These are phyloP conservation scores for Sebastes iracundus DNA, from an alignment of 2,797 vertebrate genomes.

Conservation along the genomic window DNA sequence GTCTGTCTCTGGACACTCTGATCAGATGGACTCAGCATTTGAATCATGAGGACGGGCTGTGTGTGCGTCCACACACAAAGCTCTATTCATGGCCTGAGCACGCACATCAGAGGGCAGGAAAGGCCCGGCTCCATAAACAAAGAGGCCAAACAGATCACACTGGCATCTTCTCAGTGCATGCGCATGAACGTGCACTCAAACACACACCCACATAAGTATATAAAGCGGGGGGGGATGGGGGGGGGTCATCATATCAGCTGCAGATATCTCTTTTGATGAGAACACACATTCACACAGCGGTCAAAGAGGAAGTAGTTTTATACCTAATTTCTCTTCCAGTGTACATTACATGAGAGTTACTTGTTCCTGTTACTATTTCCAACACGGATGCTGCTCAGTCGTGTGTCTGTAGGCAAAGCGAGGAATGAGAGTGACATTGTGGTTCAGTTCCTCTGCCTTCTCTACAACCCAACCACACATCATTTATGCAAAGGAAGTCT, in stretches of 20 bases:
- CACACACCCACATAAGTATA: not conserved
- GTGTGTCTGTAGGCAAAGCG: not conserved
- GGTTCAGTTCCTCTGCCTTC: not conserved
- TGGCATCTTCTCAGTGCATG: slow-evolving; percentile 52
- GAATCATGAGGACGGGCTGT: slow-evolving; percentile 58
- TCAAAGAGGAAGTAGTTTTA: not conserved
- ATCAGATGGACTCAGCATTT: slow-evolving; percentile 59
- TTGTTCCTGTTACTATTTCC: not conserved
- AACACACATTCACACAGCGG: slow-evolving; percentile 1
- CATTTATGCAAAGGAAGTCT: slow-evolving; percentile 12
- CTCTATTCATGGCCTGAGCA: slow-evolving; percentile 79
- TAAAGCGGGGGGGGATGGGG: not conserved
- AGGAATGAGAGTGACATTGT: not conserved
- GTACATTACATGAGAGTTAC: not conserved
- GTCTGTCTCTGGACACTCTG: not conserved
- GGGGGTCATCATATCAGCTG: slow-evolving; percentile 16
- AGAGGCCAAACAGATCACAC: slow-evolving; percentile 78
- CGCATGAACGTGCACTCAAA: not conserved
- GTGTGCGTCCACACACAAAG: slow-evolving; percentile 71
- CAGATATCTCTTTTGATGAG: not conserved
- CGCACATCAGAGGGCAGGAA: slow-evolving; percentile 74
- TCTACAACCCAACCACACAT: not conserved
- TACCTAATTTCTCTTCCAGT: not conserved
- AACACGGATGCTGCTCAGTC: not conserved
- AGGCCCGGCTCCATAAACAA: slow-evolving; percentile 72